phyloP scores from a whole-genome alignment of 2,113 vertebrate genomes.

The Rhabdornis inornatus region DNA sequence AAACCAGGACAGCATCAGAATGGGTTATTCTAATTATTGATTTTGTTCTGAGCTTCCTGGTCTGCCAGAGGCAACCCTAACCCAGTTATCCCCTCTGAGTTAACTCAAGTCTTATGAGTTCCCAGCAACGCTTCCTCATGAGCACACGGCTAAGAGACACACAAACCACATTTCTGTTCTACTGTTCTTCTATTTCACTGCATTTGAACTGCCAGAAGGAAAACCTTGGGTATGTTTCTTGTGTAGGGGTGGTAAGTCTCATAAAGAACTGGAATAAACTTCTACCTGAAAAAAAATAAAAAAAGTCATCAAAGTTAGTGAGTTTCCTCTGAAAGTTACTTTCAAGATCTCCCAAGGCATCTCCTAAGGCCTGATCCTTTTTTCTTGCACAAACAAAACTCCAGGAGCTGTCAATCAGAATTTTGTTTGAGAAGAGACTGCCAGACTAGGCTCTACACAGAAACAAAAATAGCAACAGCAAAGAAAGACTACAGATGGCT shows the following conservation, averaged over 20 bases:
- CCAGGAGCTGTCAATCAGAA: not conserved
- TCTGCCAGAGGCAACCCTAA: conserved; percentile 12
- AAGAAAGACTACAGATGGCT: not conserved
- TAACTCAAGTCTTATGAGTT: not conserved
- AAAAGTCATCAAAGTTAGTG: not conserved
- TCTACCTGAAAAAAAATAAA: not conserved
- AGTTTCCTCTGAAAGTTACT: not conserved
- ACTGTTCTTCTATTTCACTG: conserved; percentile 6
- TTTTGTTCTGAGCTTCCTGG: conserved; percentile 20
- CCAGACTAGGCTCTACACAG: not conserved
- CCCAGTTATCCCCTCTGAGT: conserved; percentile 6
- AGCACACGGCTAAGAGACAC: not conserved
- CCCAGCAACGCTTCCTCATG: not conserved
- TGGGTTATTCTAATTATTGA: conserved; percentile 1
- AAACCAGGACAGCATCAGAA: conserved; percentile 5
- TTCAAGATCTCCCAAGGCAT: not conserved
- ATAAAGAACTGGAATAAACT: not conserved
- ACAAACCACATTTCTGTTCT: not conserved
- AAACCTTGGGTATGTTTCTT: not conserved
- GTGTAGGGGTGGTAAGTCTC: not conserved
- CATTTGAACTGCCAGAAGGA: not conserved
- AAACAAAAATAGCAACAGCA: not conserved
- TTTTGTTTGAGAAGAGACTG: not conserved
- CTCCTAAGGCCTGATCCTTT: not conserved
- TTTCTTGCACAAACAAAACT: not conserved